Conservation (phyloP, 2,797 vertebrate genomes). For the Cyclopterus lumpus region DNA sequence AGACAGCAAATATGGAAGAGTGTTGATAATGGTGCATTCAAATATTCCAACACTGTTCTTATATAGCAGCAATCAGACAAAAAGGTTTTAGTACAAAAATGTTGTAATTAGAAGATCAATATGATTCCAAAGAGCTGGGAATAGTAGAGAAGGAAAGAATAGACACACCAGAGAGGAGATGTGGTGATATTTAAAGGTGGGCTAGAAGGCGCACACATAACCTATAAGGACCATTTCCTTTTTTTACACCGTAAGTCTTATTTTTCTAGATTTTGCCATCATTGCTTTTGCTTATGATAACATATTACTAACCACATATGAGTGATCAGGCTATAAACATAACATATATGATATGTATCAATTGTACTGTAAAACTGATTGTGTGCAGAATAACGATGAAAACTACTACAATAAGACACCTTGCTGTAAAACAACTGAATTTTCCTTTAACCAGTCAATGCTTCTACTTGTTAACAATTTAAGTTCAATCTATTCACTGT, state of each 20-base stretch:
- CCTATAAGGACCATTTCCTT: neutral
- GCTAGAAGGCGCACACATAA: neutral
- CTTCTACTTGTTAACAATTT: neutral
- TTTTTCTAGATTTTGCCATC: neutral
- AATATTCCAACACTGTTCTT: neutral
- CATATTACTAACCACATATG: neutral
- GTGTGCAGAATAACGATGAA: neutral
- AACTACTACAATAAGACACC: conserved; percentile 1
- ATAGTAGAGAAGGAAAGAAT: neutral
- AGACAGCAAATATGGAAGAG: neutral
- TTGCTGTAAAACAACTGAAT: neutral
- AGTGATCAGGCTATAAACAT: neutral
- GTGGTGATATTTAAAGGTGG: neutral
- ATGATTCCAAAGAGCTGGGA: neutral
- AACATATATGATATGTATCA: neutral
- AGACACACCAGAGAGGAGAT: neutral
- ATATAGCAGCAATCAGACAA: neutral
- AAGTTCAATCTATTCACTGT: neutral
- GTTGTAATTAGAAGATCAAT: neutral
- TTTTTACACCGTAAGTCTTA: neutral
- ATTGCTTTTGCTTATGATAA: neutral
- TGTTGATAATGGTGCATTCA: neutral
- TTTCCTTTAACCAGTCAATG: neutral
- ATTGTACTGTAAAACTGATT: neutral
- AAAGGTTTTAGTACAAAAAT: neutral